phyloP scores from a whole-genome alignment of 2,888 invertebrate species.

The Drosophila cracens region DNA sequence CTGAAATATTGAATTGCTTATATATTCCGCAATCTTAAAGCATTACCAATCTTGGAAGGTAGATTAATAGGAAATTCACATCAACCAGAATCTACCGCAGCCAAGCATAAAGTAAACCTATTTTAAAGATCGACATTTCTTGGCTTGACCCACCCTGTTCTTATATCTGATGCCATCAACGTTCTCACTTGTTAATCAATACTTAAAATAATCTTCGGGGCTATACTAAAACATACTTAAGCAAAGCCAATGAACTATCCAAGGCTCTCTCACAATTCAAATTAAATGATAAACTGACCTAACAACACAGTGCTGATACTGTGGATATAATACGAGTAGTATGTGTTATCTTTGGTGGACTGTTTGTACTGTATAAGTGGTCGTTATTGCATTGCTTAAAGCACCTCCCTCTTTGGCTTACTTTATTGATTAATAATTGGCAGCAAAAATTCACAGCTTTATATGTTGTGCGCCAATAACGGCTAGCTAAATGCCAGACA shows the following conservation, averaged over 20 bases:
- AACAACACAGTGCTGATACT: slow-evolving; percentile 3
- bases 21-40: neutral
- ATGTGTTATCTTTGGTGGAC: slow-evolving; percentile 7
- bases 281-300: slow-evolving; percentile 27
- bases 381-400: slow-evolving; percentile 7
- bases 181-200: slow-evolving; percentile 3
- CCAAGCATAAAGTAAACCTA: neutral
- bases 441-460: slow-evolving; percentile 9
- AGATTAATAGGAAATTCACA: neutral
- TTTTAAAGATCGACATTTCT: neutral
- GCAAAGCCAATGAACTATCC: slow-evolving; percentile 39
- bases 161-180: neutral
- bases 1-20: neutral
- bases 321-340: slow-evolving; percentile 1
- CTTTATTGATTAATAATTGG: slow-evolving; percentile 38
- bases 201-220: neutral
- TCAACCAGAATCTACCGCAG: neutral
- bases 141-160: neutral
- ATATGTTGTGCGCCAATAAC: slow-evolving; percentile 15
- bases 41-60: neutral
- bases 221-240: slow-evolving; percentile 17
- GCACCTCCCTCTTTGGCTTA: slow-evolving; percentile 16
- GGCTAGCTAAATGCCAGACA: slow-evolving; percentile 28
- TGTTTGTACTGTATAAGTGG: slow-evolving; percentile 3
- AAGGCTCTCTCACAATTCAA: slow-evolving; percentile 20